Percentiles rank a stretch among this genome's conserved stretches.
Evolutionary conservation across 2,888 invertebrate species (phyloP).

Genomic region (Maniola hyperantus): DNA sequence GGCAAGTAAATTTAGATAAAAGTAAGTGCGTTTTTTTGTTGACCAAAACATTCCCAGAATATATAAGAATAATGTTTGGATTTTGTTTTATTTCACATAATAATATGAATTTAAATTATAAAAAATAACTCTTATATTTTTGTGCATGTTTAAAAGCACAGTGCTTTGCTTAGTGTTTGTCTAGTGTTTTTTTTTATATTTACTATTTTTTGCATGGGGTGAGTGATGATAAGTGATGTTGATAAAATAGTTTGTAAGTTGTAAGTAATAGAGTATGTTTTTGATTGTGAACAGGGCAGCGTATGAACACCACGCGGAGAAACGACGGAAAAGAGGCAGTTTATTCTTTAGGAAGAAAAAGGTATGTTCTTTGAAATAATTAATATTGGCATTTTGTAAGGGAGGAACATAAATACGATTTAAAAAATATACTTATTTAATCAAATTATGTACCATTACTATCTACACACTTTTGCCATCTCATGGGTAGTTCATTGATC

Average conservation of each 20-base stretch:
- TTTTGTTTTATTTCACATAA: not conserved
- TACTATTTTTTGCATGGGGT: slow-evolving; percentile 27
- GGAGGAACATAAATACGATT: not conserved
- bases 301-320: slow-evolving; percentile 90
- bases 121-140: slow-evolving; percentile 9
- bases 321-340: slow-evolving; percentile 93
- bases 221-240: not conserved
- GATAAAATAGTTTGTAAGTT: not conserved
- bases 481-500: too few relatives aligned
- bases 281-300: slow-evolving; percentile 68
- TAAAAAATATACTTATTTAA: not conserved
- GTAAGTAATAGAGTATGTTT: slow-evolving; percentile 15
- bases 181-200: slow-evolving; percentile 26
- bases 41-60: slow-evolving; percentile 1
- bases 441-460: too few relatives aligned
- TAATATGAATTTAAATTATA: not conserved
- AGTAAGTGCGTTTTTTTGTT: slow-evolving; percentile 1
- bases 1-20: not conserved
- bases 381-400: too few relatives aligned
- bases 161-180: slow-evolving; percentile 51
- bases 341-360: slow-evolving; percentile 96
- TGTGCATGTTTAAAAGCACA: slow-evolving; percentile 47
- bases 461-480: too few relatives aligned
- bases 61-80: slow-evolving; percentile 1
- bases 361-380: slow-evolving; percentile 60